Conservation (phyloP, 2,888 invertebrate genomes). For the Pristionchus exspectatus region DNA sequence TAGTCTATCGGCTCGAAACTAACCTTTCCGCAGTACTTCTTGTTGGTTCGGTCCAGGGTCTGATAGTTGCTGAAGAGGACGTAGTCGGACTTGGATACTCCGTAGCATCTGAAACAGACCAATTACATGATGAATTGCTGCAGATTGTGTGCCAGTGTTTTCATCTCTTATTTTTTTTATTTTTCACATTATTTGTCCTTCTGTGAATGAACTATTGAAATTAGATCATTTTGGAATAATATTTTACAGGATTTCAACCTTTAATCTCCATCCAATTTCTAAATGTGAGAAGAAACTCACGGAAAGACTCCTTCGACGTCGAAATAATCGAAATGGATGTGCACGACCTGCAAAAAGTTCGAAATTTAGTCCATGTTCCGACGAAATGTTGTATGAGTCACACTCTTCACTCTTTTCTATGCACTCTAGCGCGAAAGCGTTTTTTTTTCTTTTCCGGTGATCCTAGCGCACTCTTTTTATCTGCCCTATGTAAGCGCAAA, state of each 20-base stretch:
- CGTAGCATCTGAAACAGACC: slow-evolving; percentile 87
- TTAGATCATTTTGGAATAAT: not conserved
- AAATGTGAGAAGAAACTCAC: slow-evolving; percentile 83
- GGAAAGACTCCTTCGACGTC: slow-evolving; percentile 95
- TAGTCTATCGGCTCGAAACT: not conserved
- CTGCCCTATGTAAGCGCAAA: not conserved
- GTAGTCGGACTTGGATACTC: slow-evolving; percentile 93
- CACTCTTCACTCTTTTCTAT: not conserved
- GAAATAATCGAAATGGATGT: slow-evolving; percentile 91
- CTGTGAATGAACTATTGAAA: too few species aligned
- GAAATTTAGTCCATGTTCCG: not conserved
- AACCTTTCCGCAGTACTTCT: slow-evolving; percentile 89
- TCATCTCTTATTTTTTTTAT: too few species aligned
- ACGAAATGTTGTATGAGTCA: not conserved
- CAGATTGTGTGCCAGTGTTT: not conserved
- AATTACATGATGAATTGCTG: not conserved
- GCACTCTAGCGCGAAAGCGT: not conserved
- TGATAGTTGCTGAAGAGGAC: slow-evolving; percentile 96
- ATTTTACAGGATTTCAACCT: not conserved
- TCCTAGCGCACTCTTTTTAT: not conserved
- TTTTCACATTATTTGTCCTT: too few species aligned
- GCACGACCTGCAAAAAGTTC: slow-evolving; percentile 78
- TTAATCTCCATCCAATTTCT: not conserved
- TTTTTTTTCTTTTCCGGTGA: not conserved
- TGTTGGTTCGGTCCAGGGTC: slow-evolving; percentile 91